Evolutionary conservation across 2,113 vertebrate genomes (phyloP).

Genomic region (Oreotragus oreotragus): DNA sequence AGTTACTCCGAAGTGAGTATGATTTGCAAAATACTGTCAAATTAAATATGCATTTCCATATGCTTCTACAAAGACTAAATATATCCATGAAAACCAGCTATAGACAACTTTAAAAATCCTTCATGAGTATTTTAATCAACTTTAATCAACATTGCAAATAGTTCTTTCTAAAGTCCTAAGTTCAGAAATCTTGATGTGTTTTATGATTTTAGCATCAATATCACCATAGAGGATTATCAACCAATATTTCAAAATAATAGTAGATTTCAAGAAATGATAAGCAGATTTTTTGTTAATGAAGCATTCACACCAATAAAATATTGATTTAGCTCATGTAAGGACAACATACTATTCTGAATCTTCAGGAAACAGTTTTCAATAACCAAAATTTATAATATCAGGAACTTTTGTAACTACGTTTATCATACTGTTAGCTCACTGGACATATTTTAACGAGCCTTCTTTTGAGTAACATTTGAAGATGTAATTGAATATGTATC

Average conservation of each 20-base stretch:
- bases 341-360: background rate
- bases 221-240: background rate
- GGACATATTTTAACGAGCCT: background rate
- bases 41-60: constrained; percentile 74
- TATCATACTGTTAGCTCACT: background rate
- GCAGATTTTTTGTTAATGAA: constrained; percentile 3
- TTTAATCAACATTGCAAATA: background rate
- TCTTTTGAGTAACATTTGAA: background rate
- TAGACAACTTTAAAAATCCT: constrained; percentile 42
- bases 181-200: background rate
- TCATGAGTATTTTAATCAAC: constrained; percentile 1
- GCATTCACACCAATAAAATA: background rate
- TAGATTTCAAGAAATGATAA: background rate
- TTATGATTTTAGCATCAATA: background rate
- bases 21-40: constrained; percentile 68
- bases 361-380: background rate
- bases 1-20: constrained; percentile 57
- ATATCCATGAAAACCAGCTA: constrained; percentile 37
- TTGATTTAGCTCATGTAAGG: background rate
- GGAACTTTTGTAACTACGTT: background rate
- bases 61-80: constrained; percentile 64
- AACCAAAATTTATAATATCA: background rate
- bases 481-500: background rate
- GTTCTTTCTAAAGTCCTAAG: constrained; percentile 5
- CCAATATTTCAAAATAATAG: constrained; percentile 16